A percentile compares a stretch with the other conserved stretches of the same genome.
Evolutionary conservation across 2,888 invertebrate species (phyloP).

Genomic region (Gnatocerus cornutus): DNA sequence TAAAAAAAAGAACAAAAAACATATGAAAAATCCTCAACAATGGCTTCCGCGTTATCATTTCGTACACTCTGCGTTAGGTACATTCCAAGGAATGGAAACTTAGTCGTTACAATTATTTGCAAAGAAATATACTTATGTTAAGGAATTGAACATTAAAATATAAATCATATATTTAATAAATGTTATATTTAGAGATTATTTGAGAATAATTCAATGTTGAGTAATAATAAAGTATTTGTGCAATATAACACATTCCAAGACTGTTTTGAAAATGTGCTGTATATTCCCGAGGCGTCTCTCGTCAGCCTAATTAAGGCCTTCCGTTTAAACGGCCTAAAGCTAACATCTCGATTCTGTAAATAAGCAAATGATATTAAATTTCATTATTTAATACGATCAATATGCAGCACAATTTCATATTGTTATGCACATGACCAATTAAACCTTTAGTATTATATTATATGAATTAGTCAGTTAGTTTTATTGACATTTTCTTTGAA

Average conservation of each 20-base stretch:
- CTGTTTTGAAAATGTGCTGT: conserved; percentile 63
- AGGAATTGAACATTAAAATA: conserved; percentile 43
- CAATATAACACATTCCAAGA: conserved; percentile 61
- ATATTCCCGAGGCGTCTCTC: conserved; percentile 25
- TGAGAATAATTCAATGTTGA: conserved; percentile 48
- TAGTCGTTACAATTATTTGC: conserved; percentile 32
- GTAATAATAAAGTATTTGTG: conserved; percentile 49
- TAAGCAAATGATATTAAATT: not conserved
- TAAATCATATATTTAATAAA: conserved; percentile 50
- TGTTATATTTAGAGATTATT: conserved; percentile 50
- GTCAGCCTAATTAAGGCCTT: conserved; percentile 25
- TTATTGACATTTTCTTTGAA: conserved; percentile 38
- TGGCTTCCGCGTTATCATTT: conserved; percentile 38
- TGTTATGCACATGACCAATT: conserved; percentile 60
- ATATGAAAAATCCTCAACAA: conserved; percentile 15
- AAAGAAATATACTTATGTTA: conserved; percentile 41
- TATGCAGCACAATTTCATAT: conserved; percentile 58
- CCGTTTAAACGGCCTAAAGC: conserved; percentile 10
- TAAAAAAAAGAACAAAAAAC: conserved; percentile 27
- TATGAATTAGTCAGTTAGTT: conserved; percentile 21
- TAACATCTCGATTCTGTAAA: not conserved
- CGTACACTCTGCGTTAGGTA: conserved; percentile 38
- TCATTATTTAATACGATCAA: not conserved
- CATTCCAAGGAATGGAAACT: conserved; percentile 34
- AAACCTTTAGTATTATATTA: conserved; percentile 51